Evolutionary conservation across 2,888 invertebrate species (phyloP), one percentile per base, ranked within the genome.

Genomic region (Colostygia pectinataria): DNA sequence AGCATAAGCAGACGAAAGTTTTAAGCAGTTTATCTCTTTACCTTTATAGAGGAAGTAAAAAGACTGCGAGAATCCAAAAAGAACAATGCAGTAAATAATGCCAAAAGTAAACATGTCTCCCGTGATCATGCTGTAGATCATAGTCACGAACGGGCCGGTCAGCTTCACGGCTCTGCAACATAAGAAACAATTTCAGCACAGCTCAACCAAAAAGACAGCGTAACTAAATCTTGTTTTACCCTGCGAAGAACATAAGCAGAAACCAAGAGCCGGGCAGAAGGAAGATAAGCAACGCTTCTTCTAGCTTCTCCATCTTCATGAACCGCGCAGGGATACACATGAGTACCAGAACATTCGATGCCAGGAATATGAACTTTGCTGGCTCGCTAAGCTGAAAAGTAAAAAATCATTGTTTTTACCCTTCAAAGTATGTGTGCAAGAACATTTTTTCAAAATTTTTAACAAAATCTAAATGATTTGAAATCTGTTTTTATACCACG

Each of bases 101-200:
- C 97, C 97, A 80, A 99, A 99, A 15, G 99, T 97, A 75, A 99
- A 94, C 96, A 99, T 97, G 90, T 99, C 99, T 33, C 99, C 99
- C 0, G 97, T 97, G 74, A 99, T 97, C 99, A 99, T 99, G 70
- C 97, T 97, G 92, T 98, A 99, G 65, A 99, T 98, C 98, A 99
- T 99, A 7, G 99, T 99, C 50, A 99, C 99, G 84, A 99, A 99
- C 0, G 99, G 99, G 31, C 99, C 99, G 0, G 99, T 99, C 67
- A 99, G 88, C 49, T 96, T 94, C 23, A 98, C 95, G 27, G 98
- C 98, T 4, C 98, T 98, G 85, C 2, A 81, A 45, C n/a, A 18
- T 18, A 18, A 18, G 18, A 18, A 18, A 18, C 27, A 15, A n/a
- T 27, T 38, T n/a, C 5, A 6, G 15, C 15, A 36, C 9, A 5